A percentile compares a stretch with the other conserved stretches of the same genome.
phyloP scores from a whole-genome alignment of 2,888 invertebrate genomes.

The Bombylius discolor region DNA sequence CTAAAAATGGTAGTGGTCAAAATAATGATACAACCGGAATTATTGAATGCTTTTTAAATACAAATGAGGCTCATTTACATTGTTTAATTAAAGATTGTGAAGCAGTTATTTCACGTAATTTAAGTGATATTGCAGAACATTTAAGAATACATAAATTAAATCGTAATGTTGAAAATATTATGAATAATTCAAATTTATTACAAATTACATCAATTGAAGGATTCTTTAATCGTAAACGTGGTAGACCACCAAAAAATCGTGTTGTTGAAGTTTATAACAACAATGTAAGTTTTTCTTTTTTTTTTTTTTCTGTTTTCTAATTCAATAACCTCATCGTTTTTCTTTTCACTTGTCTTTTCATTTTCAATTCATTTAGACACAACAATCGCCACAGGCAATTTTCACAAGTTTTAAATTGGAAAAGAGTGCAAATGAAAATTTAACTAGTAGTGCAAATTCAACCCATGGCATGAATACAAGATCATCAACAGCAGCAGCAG shows the following conservation, averaged over 20 bases:
- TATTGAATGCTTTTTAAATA: conserved; percentile 5
- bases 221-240: conserved; percentile 83
- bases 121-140: conserved; percentile 18
- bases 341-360: conserved; percentile 17
- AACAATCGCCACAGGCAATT: conserved; percentile 72
- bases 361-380: conserved; percentile 36
- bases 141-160: conserved; percentile 17
- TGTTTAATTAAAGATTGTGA: conserved; percentile 19
- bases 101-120: conserved; percentile 16
- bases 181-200: conserved; percentile 18
- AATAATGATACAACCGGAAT: neutral
- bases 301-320: conserved; percentile 7
- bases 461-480: neutral
- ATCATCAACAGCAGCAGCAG: neutral
- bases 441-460: conserved; percentile 20
- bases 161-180: conserved; percentile 11
- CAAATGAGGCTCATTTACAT: conserved; percentile 17
- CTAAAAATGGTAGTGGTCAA: neutral
- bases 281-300: conserved; percentile 44
- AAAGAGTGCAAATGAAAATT: conserved; percentile 38
- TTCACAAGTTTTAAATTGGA: conserved; percentile 89
- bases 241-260: conserved; percentile 92
- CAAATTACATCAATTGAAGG: conserved; percentile 65
- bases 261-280: conserved; percentile 84
- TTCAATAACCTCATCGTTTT: no score